These are phyloP conservation scores for Tanytarsus gracilentus DNA, from an alignment of 2,888 invertebrate species.

Conservation along the genomic window DNA sequence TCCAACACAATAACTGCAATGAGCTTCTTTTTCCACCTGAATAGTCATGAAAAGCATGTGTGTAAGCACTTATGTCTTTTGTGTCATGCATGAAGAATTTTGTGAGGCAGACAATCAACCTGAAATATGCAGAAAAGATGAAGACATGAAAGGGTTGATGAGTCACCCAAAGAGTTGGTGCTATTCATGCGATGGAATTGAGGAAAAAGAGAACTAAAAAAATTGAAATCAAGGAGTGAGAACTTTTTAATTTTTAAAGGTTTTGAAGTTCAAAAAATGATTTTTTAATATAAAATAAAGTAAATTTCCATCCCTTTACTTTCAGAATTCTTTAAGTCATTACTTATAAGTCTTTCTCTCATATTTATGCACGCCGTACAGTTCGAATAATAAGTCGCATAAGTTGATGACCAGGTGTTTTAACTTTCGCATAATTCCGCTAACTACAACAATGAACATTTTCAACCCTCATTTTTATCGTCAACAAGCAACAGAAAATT, in stretches of 20 bases:
- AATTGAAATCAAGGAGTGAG: too few relatives aligned
- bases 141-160: slow-evolving; percentile 18
- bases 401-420: slow-evolving; percentile 1
- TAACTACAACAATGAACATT: too few relatives aligned
- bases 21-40: background rate
- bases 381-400: too few relatives aligned
- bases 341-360: slow-evolving; percentile 13
- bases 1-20: too few relatives aligned
- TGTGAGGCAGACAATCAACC: background rate
- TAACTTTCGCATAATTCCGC: background rate
- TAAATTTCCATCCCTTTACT: too few relatives aligned
- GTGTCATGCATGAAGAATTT: slow-evolving; percentile 24
- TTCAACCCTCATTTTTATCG: too few relatives aligned
- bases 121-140: background rate
- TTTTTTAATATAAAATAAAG: too few relatives aligned
- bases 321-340: slow-evolving; percentile 5
- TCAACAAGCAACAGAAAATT: too few relatives aligned
- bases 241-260: too few relatives aligned
- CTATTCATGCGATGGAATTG: too few relatives aligned
- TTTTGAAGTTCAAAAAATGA: too few relatives aligned
- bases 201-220: too few relatives aligned
- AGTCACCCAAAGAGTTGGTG: slow-evolving; percentile 9
- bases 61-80: background rate
- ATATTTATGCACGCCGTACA: background rate
- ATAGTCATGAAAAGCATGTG: background rate